phyloP scores from a whole-genome alignment of 1,140 invertebrate genomes.

The Leptopilina clavipes region DNA sequence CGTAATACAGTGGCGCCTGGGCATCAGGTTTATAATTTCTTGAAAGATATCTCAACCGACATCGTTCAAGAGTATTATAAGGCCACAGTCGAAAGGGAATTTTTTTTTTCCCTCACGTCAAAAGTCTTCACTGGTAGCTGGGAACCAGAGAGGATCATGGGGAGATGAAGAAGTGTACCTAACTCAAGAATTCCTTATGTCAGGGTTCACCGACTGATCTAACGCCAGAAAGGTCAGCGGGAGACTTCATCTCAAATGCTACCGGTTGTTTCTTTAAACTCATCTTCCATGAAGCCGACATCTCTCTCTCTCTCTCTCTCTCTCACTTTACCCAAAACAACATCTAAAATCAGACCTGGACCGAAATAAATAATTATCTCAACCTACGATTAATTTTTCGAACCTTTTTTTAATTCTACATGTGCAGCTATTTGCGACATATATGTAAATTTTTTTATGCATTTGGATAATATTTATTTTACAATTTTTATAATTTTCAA shows the following conservation, averaged over 20 bases:
- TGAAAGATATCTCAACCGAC: slow-evolving; percentile 25
- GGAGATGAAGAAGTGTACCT: slow-evolving; percentile 42
- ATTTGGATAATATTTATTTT: too few species aligned
- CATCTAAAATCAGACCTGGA: neutral
- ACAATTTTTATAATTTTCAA: too few species aligned
- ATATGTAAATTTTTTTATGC: too few species aligned
- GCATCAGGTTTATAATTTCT: slow-evolving; percentile 25
- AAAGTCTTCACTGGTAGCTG: slow-evolving; percentile 50
- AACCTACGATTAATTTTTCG: too few species aligned
- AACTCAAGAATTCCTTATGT: slow-evolving; percentile 67
- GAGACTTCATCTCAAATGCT: slow-evolving; percentile 65
- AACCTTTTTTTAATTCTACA: too few species aligned
- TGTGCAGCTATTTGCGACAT: too few species aligned
- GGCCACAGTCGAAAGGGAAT: neutral
- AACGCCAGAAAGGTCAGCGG: slow-evolving; percentile 65
- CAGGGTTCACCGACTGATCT: slow-evolving; percentile 62
- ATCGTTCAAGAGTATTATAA: neutral
- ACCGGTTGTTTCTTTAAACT: slow-evolving; percentile 64
- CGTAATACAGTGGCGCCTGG: slow-evolving; percentile 17
- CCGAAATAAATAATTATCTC: neutral
- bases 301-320: neutral
- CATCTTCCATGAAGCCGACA: slow-evolving; percentile 33
- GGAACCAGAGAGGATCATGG: slow-evolving; percentile 32
- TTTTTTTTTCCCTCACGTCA: slow-evolving; percentile 14
- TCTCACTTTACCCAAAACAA: neutral